A percentile compares a stretch with the other conserved stretches of the same genome.
phyloP scores from a whole-genome alignment of 2,888 invertebrate genomes.

The Trilocha varians region DNA sequence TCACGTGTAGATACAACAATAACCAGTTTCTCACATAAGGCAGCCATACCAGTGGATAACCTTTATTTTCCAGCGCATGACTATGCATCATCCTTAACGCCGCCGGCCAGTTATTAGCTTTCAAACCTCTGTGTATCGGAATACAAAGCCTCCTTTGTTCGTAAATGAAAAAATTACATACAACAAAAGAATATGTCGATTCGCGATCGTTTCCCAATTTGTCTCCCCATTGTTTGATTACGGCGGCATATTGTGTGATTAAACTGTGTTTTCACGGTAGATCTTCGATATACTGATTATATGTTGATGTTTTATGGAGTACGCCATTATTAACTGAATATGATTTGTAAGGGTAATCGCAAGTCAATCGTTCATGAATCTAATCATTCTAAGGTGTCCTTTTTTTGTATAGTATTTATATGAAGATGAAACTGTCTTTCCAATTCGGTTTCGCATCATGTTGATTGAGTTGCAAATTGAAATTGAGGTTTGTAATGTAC shows the following conservation, averaged over 20 bases:
- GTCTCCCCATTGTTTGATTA: slow-evolving; percentile 41
- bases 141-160: slow-evolving; percentile 25
- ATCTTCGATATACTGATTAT: slow-evolving; percentile 8
- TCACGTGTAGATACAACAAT: too few relatives aligned
- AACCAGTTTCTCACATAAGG: too few relatives aligned
- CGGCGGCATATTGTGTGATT: slow-evolving; percentile 36
- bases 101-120: slow-evolving; percentile 3
- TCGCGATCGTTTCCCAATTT: slow-evolving; percentile 48
- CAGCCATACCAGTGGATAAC: too few relatives aligned
- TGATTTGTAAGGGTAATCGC: too few relatives aligned
- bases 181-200: slow-evolving; percentile 46
- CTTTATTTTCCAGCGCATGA: neutral
- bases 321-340: neutral
- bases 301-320: slow-evolving; percentile 8
- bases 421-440: too few relatives aligned
- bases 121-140: neutral
- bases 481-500: too few relatives aligned
- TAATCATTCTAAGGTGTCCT: too few relatives aligned
- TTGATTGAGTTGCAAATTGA: too few relatives aligned
- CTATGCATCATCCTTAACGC: neutral
- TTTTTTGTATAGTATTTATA: too few relatives aligned
- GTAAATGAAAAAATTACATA: slow-evolving; percentile 40
- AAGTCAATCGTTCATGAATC: too few relatives aligned
- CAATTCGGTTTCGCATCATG: too few relatives aligned
- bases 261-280: slow-evolving; percentile 12